Conservation (phyloP, 1,140 invertebrate species). For the Nylanderia fulva region DNA sequence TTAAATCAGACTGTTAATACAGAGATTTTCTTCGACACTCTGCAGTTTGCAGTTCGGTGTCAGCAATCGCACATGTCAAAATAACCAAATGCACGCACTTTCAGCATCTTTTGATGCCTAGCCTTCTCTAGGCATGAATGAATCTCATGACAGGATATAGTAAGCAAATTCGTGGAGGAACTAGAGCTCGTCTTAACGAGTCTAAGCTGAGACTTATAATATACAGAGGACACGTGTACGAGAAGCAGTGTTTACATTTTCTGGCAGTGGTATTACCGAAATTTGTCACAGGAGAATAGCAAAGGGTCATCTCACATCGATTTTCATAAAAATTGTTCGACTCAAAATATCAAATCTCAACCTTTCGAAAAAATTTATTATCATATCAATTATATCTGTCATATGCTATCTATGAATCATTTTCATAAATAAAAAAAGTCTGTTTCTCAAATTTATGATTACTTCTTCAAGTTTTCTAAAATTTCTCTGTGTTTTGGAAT, state of each 20-base stretch:
- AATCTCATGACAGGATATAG: slow-evolving; percentile 64
- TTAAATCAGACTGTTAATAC: too few species aligned
- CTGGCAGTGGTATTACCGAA: slow-evolving; percentile 25
- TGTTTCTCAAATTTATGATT: neutral
- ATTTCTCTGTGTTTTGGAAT: neutral
- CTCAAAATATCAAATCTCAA: neutral
- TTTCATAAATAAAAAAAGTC: neutral
- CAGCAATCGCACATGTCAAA: neutral
- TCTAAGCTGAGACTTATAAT: slow-evolving; percentile 58
- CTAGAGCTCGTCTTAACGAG: slow-evolving; percentile 45
- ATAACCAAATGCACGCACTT: neutral
- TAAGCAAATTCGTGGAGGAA: slow-evolving; percentile 64
- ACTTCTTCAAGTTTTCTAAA: neutral
- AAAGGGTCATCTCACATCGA: neutral
- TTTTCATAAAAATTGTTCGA: neutral
- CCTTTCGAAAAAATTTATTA: neutral
- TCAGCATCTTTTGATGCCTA: slow-evolving; percentile 2
- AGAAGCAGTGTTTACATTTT: slow-evolving; percentile 62
- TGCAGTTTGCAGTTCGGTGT: too few species aligned
- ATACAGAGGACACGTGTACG: slow-evolving; percentile 73
- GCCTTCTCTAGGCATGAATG: slow-evolving; percentile 57
- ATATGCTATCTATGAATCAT: neutral
- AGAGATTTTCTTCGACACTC: neutral
- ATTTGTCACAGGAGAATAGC: slow-evolving; percentile 13
- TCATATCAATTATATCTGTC: neutral